These are phyloP conservation scores for Macroglossus sobrinus DNA, from an alignment of 2,113 vertebrate genomes.

Conservation along the genomic window DNA sequence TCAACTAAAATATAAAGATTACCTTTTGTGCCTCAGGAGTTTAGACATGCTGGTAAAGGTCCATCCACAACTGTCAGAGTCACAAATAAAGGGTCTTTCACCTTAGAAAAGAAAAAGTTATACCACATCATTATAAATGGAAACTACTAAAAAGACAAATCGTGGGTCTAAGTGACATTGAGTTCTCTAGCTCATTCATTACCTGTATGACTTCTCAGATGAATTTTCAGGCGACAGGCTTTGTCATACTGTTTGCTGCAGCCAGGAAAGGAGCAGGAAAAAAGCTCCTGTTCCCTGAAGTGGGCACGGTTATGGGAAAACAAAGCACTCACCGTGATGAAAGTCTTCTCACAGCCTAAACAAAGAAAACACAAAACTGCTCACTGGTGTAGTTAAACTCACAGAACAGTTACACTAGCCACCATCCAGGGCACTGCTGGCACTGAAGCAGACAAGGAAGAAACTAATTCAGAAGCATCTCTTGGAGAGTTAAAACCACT, in stretches of 20 bases:
- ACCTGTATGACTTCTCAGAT: constrained; percentile 98
- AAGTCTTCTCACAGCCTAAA: constrained; percentile 95
- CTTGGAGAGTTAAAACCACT: not conserved
- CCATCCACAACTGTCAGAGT: constrained; percentile 97
- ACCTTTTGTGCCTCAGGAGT: constrained; percentile 97
- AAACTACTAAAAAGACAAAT: not conserved
- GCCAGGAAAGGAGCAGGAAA: constrained; percentile 93
- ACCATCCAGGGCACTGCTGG: not conserved
- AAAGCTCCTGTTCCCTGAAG: constrained; percentile 94
- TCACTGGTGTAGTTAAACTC: not conserved
- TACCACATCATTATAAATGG: not conserved
- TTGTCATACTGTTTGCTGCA: constrained; percentile 98
- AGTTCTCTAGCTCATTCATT: not conserved
- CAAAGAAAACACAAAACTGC: not conserved
- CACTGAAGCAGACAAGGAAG: not conserved
- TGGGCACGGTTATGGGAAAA: constrained; percentile 98
- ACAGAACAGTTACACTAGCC: too few species aligned
- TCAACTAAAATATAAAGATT: constrained; percentile 21
- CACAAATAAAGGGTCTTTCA: constrained; percentile 96
- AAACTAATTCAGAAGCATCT: not conserved
- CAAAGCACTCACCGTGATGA: constrained; percentile 97
- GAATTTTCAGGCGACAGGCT: constrained; percentile 96
- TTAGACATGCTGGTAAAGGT: constrained; percentile 99
- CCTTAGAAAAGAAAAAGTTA: constrained; percentile 81
- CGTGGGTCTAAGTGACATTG: not conserved